Conservation (phyloP, 2,888 invertebrate genomes). For the Eupithecia abbreviata region DNA sequence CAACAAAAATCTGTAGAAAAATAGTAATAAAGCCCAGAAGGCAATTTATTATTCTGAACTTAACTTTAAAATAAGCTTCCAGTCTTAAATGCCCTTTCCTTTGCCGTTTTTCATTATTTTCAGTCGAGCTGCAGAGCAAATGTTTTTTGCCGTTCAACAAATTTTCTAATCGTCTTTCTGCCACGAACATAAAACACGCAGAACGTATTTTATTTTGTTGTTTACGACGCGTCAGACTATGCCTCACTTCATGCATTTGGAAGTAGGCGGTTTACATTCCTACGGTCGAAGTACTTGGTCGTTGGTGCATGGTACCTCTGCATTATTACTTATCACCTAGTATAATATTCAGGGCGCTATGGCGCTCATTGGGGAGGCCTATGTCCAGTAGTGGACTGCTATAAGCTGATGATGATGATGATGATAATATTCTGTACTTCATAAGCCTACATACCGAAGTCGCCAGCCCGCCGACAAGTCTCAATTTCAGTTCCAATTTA, state of each 20-base stretch:
- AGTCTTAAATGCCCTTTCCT: not conserved
- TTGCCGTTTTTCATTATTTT: not conserved
- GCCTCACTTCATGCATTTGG: not conserved
- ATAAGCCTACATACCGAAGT: not conserved
- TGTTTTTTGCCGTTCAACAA: not conserved
- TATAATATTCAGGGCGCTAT: too few species aligned
- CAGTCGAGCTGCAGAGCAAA: not conserved
- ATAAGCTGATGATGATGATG: too few species aligned
- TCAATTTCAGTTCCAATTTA: too few species aligned
- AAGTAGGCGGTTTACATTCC: slow-evolving; percentile 1
- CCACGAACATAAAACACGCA: slow-evolving; percentile 4
- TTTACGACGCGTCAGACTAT: not conserved
- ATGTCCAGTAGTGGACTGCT: too few species aligned
- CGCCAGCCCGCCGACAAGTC: not conserved
- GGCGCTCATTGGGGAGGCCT: too few species aligned
- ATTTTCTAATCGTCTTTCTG: slow-evolving; percentile 7
- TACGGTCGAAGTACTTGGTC: not conserved
- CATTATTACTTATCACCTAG: not conserved
- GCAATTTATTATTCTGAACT: not conserved
- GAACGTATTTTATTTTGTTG: not conserved
- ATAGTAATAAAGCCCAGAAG: not conserved
- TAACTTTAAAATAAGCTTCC: not conserved
- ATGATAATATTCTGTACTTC: not conserved
- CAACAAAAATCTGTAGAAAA: not conserved
- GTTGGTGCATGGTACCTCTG: not conserved